These are phyloP conservation scores for Drosophila eohydei DNA, from an alignment of 2,888 invertebrate genomes.

Conservation along the genomic window DNA sequence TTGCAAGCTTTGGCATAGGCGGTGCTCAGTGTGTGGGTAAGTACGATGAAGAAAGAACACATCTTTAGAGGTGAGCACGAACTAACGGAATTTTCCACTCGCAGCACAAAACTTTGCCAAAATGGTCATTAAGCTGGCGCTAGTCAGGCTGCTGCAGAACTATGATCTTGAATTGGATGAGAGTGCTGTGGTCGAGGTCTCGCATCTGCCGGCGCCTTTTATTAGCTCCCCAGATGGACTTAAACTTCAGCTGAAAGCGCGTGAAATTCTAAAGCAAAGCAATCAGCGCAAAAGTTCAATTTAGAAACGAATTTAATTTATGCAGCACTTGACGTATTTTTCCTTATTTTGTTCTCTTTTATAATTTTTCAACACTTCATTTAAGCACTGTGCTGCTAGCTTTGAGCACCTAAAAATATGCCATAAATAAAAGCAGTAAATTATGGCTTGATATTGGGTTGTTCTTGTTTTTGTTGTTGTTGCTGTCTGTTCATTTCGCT, in stretches of 20 bases:
- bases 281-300: constrained; percentile 41
- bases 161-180: constrained; percentile 73
- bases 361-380: constrained; percentile 56
- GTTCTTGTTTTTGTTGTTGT: constrained; percentile 9
- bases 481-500: constrained; percentile 56
- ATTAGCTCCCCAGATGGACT: constrained; percentile 73
- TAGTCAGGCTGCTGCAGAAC: constrained; percentile 77
- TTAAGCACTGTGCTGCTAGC: constrained; percentile 43
- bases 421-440: constrained; percentile 73
- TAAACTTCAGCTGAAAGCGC: constrained; percentile 64
- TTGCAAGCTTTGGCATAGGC: constrained; percentile 84
- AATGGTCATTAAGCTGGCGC: constrained; percentile 80
- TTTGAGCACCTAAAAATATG: constrained; percentile 70
- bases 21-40: constrained; percentile 84
- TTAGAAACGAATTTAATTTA: constrained; percentile 28
- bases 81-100: not conserved
- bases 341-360: constrained; percentile 4
- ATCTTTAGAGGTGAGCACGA: not conserved
- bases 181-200: constrained; percentile 58
- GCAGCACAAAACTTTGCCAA: constrained; percentile 82
- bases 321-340: constrained; percentile 15
- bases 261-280: constrained; percentile 52
- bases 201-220: constrained; percentile 62
- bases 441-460: constrained; percentile 42
- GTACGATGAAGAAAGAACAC: constrained; percentile 16